Evolutionary conservation across 2,113 vertebrate genomes (phyloP).

Genomic region (Anoura caudifer): DNA sequence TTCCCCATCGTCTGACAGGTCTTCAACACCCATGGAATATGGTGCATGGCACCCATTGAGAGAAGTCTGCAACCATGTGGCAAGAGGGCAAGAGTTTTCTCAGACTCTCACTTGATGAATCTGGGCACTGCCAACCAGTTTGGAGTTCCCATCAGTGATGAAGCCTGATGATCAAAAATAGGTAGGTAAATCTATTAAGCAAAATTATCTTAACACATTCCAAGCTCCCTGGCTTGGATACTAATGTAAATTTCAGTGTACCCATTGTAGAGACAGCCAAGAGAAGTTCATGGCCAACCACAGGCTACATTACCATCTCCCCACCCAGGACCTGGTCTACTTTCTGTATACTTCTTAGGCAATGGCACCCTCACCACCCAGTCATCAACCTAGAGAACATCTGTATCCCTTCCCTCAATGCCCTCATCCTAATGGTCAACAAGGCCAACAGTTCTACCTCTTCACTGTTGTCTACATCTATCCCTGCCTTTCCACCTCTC

Average conservation of each 20-base stretch:
- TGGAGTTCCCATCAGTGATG: constrained; percentile 96
- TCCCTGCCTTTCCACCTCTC: not conserved
- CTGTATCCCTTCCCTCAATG: not conserved
- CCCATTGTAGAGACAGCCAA: not conserved
- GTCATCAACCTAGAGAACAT: not conserved
- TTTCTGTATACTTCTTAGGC: not conserved
- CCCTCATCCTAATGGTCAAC: not conserved
- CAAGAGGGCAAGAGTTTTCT: constrained; percentile 83
- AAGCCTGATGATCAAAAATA: constrained; percentile 84
- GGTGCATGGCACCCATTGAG: constrained; percentile 80
- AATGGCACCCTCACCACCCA: not conserved
- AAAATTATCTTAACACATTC: not conserved
- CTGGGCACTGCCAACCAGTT: constrained; percentile 90
- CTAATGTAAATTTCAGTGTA: not conserved
- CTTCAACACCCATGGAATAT: constrained; percentile 91
- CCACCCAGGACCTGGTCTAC: not conserved
- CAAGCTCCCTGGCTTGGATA: not conserved
- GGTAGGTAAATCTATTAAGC: not conserved
- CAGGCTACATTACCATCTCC: not conserved
- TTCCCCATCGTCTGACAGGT: constrained; percentile 84
- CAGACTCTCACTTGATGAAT: constrained; percentile 92
- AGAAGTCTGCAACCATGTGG: constrained; percentile 76
- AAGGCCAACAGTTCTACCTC: not conserved
- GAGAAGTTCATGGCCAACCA: not conserved
- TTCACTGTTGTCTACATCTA: not conserved